Base-by-base conservation (phyloP, 2,888 invertebrate genomes). In the Drosophila atroscutellata region DNA sequence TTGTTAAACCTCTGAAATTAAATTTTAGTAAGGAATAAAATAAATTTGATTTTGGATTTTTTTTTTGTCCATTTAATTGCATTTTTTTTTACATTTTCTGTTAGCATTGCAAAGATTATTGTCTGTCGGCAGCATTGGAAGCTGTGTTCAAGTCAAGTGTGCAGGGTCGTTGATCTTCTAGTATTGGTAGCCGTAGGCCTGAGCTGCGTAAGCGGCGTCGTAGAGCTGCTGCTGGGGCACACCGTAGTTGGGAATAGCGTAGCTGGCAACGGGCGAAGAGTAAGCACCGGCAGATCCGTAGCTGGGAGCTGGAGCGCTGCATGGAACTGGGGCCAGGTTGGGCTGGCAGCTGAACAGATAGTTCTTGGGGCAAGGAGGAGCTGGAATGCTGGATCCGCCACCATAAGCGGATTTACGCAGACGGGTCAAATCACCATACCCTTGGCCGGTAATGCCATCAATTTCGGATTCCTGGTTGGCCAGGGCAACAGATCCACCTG, bases 321-420 rank as follows among this genome's bases (percentile, higher is more conserved):
- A 91, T 11, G 91, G 88, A 11, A 92, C 91, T 68, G 91, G 88
- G 9, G 88, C 86, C 47, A 92, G 58, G 51, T 81, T 88, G 56
- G 91, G 91, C 73, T 90, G 88, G 70, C 91, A 91, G 75, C 91
- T 90, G 80, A 91, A 84, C 60, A 91, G 66, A 28, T 91, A 86
- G 79, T 89, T 92, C 77, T 85, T 91, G 51, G 91, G 90, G 80
- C 91, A 91, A 7, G 91, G 91, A 26, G 84, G 86, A 56, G 90
- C 71, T 60, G 77, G 79, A 37, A 86, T 68, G 63, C 84, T 90
- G 56, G 89, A 55, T 49, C 26, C 80, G 11, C 69, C 80, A 26
- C 85, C 89, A 34, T 90, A 90, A 6, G 91, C 90, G 1, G 90
- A 74, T 68, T 91, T 91, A 49, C 91, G 90, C 50, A 83, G 79